Percentiles rank a stretch among this genome's conserved stretches.
Evolutionary conservation across 2,888 invertebrate genomes (phyloP).

Genomic region (Leucozona laternaria): DNA sequence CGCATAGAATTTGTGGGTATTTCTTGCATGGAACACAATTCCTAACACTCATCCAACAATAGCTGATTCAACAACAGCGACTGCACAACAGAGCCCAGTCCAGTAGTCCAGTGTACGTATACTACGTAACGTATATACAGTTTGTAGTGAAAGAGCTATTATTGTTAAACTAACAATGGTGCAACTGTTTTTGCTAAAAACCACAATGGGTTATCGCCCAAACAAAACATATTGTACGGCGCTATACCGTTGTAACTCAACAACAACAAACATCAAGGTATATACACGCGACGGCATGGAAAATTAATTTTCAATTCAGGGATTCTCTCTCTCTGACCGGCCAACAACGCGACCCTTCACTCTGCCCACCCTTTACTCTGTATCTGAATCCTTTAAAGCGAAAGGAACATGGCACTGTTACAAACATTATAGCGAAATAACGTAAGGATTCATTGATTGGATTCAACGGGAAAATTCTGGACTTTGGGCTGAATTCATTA

Average conservation of each 20-base stretch:
- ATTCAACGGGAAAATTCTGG: constrained; percentile 63
- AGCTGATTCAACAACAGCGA: constrained; percentile 21
- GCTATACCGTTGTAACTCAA: not conserved
- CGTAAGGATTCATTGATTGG: constrained; percentile 72
- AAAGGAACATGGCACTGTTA: not conserved
- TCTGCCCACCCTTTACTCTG: too few species aligned
- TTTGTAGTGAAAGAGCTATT: constrained; percentile 35
- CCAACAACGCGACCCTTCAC: not conserved
- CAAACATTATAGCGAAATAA: constrained; percentile 52
- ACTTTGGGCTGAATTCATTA: constrained; percentile 66
- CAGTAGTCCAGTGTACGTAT: not conserved
- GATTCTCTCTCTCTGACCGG: not conserved
- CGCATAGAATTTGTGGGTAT: constrained; percentile 29
- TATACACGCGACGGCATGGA: constrained; percentile 60
- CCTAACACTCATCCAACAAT: constrained; percentile 35
- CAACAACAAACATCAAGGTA: too few species aligned
- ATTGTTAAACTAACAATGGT: constrained; percentile 67
- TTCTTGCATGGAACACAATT: constrained; percentile 16
- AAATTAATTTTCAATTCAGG: constrained; percentile 70
- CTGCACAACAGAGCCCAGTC: not conserved
- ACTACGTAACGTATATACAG: not conserved
- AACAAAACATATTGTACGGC: constrained; percentile 46
- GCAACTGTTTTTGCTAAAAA: constrained; percentile 69
- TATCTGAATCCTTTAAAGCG: not conserved
- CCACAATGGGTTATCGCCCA: constrained; percentile 64